Evolutionary conservation across 2,888 invertebrate genomes (phyloP), one percentile per base, ranked within the genome.

Genomic region (Campopleginae sp.): DNA sequence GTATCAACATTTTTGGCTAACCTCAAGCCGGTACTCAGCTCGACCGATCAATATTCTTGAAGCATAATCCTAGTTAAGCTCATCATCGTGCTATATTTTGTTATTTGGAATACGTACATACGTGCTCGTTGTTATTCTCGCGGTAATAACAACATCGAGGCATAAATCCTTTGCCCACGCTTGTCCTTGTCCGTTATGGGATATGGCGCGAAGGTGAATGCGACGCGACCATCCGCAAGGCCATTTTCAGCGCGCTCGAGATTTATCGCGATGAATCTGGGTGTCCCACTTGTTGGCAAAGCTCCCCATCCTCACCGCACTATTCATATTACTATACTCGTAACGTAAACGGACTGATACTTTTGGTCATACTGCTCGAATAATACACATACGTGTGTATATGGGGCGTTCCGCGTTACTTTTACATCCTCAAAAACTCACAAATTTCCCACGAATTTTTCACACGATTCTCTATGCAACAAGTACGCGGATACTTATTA

Each of bases 181-280:
- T 77, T 44, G 48, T 63, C 66, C 81, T 77, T 79, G 71, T 75
- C 54, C 65, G 31, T 48, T 68, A 82, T 48, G 31, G 58, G 27
- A 81, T 54, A 58, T 68, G 33, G 42, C 51, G 54, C 75, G 70
- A 77, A 85, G 80, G 82, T 82, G 65, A 82, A 51, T 51, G 51
- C 51, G 51, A 51, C 19, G 51, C 58, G 27, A 58, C 27, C 58
- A 27, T 46, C 65, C 38, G 8, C 82, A 80, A 83, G 75, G 79
- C 65, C 82, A 82, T 79, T 79, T 75, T 51, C 78, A n/a, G 74
- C 46, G 14, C 70, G 48, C 61, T 48, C 58, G 68, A 61, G 74
- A 79, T 85, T 79, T 80, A 80, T 84, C 63, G n/a, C 75, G 12
- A 76, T 71, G 70, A 75, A 80, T 63, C 83, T 79, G 79, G 70